Base-by-base conservation (phyloP, 2,797 vertebrate genomes). In the Falco naumanni region DNA sequence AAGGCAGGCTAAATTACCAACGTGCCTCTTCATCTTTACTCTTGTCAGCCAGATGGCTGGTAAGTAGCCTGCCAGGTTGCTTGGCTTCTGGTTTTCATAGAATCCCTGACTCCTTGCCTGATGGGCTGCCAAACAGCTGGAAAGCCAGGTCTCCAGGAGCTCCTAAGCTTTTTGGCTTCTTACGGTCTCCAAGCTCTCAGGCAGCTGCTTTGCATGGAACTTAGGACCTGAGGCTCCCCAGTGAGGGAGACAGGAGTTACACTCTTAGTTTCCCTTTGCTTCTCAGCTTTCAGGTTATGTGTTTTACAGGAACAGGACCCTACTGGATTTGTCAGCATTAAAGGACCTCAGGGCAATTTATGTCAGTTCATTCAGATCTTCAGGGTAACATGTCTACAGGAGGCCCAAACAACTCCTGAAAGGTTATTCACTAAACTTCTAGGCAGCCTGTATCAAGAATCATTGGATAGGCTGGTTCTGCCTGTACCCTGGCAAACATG, bases 71-170 rank as follows among this genome's bases (percentile, higher is more conserved):
- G 94, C 94, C 96, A 96, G 96, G 95, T 92, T 95, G 53, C 68
- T 92, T 91, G 94, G 81, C 82, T 93, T 86, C 84, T 87, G 82
- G 45, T 89, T 96, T 93, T 89, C 86, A 84, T 74, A 92, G 86
- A 94, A 89, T 81, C 91, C 77, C 84, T 94, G 53, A 91, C 70
- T 96, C 82, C 74, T 96, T 94, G 85, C 95, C 80, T 84, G 84
- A 89, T 71, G 56, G 50, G 63, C 89, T 96, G 95, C 96, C 95
- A 97, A 96, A 94, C 96, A 96, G 93, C 96, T 97, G 96, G 90
- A 94, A 94, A 89, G 48, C 63, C 86, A 90, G 84, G 87, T 89
- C 95, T 96, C 87, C 45, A 91, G 79, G 26, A 96, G 53, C 81
- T 92, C 65, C 89, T 71, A 53, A 69, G 60, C 13, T 80, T 91